Base-by-base conservation (phyloP, 37 sponge, comb jelly and placozoan genomes). In the Cladorhizidae sp. region DNA sequence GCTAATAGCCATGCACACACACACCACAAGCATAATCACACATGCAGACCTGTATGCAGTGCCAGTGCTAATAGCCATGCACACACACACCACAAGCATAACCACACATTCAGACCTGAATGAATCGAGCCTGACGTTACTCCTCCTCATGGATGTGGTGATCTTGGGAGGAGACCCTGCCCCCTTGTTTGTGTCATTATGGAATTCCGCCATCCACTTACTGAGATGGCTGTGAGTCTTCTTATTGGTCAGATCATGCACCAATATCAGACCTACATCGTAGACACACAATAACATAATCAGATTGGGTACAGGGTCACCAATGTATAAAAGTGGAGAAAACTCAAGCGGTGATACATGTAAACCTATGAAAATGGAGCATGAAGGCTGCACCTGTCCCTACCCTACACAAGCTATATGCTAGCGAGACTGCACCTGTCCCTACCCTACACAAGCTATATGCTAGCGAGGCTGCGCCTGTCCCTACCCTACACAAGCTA, bases 171-270 rank as follows among this genome's bases (percentile, higher is more conserved):
- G 32, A 17, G 31, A 14, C 21, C 76, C 59, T 7, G 17, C 59
- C 2, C 21, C 50, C 64, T 43, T 49, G 50, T 41, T 70, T 1
- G n/a, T 58, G 36, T 64, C 28, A 71, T 78, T 78, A 63, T 83
- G 80, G 26, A 83, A 91, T 40, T 91, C 97, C 5, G 83, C 35
- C 58, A 96, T 77, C 99, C 99, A 98, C 43, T 85, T 93, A 0
- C 74, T 73, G 65, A 98, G 73, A 74, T 95, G 95, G 14, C 73
- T 83, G 76, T 93, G 90, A 21, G 94, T 93, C 87, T 98, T 98
- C 45, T 89, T 69, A 74, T 98, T 98, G 50, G 99, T 95, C 23
- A 93, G 74, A 64, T 98, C 99, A 75, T 98, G 96, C 29, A 95
- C 99, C 33, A 95, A 80, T 17, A 98, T 89, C 65, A 98, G 75